Conservation (phyloP, 2,888 invertebrate species). For the Drosophila stalkeri region DNA sequence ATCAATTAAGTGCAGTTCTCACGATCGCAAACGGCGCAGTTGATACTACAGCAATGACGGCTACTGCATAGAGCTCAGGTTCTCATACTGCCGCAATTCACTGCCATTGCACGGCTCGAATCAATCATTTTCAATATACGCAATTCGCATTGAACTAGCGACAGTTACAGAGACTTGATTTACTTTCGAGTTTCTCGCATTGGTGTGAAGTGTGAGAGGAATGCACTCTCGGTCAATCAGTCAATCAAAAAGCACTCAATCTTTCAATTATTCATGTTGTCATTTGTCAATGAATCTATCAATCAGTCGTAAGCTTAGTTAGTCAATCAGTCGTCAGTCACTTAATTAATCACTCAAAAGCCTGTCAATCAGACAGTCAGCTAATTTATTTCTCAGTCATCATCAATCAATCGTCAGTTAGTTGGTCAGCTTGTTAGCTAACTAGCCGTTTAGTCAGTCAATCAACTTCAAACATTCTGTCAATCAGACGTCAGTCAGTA, state of each 20-base stretch:
- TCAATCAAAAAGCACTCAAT: too few relatives aligned
- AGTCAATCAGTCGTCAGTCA: too few relatives aligned
- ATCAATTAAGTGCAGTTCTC: conserved; percentile 85
- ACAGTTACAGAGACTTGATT: neutral
- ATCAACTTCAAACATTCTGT: neutral
- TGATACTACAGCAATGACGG: conserved; percentile 6
- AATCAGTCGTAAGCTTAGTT: too few relatives aligned
- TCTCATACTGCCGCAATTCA: conserved; percentile 6
- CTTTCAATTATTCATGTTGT: too few relatives aligned
- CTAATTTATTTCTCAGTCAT: too few relatives aligned
- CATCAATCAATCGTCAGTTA: too few relatives aligned
- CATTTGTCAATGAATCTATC: too few relatives aligned
- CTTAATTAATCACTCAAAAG: too few relatives aligned
- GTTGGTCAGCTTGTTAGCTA: too few relatives aligned
- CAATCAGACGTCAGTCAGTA: neutral
- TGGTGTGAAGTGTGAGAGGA: neutral
- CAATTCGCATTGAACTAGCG: neutral
- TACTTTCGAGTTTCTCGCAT: neutral
- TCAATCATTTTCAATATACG: neutral
- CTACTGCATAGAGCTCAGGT: conserved; percentile 6
- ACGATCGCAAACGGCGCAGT: conserved; percentile 75
- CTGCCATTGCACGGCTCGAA: neutral
- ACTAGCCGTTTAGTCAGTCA: neutral
- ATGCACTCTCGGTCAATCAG: neutral
- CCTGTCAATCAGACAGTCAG: too few relatives aligned